Evolutionary conservation across 2,797 vertebrate species (phyloP).

Genomic region (Denticeps clupeoides): DNA sequence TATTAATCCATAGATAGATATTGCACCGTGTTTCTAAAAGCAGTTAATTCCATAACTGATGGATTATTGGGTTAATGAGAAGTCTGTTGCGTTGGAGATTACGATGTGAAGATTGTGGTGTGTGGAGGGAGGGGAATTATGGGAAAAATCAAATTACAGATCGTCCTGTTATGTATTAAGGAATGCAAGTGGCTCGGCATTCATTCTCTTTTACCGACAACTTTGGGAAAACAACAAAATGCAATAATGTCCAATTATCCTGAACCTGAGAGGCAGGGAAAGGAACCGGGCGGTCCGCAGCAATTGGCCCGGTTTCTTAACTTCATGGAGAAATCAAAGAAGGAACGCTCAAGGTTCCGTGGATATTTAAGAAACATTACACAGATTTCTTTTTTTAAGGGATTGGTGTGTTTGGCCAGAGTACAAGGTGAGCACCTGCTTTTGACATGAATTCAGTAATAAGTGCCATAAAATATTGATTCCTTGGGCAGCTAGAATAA

Average conservation of each 20-base stretch:
- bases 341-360: no score
- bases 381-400: no score
- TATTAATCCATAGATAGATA: no score
- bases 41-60: no score
- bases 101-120: no score
- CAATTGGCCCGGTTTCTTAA: not conserved
- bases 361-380: no score
- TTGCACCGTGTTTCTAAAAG: no score
- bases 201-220: conserved; percentile 24
- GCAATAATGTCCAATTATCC: conserved; percentile 15
- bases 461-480: conserved; percentile 5
- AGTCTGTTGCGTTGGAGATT: no score
- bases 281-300: not conserved
- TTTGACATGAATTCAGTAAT: conserved; percentile 8
- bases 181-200: conserved; percentile 18
- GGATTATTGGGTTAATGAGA: no score
- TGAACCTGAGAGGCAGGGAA: not conserved
- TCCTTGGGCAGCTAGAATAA: conserved; percentile 1
- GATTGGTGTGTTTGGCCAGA: not conserved
- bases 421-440: conserved; percentile 13
- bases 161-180: no score
- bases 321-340: not conserved
- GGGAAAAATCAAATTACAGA: no score
- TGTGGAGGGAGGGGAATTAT: no score
- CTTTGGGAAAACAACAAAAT: conserved; percentile 24